phyloP scores from a whole-genome alignment of 2,888 invertebrate genomes.

The Eulithis testata region DNA sequence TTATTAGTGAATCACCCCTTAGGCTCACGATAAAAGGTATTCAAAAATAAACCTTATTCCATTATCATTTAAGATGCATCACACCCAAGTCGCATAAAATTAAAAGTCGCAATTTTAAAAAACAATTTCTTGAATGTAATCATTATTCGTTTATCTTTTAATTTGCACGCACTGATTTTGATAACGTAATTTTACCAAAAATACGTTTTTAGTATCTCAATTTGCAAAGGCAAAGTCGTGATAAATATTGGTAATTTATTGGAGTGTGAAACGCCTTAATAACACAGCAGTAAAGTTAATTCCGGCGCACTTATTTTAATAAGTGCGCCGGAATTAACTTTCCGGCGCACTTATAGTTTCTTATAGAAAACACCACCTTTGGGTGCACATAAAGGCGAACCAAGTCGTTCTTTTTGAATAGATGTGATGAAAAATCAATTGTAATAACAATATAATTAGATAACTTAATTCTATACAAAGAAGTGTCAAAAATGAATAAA shows the following conservation, averaged over 20 bases:
- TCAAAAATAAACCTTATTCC: constrained; percentile 5
- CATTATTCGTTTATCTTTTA: constrained; percentile 7
- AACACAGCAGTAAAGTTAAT: background rate
- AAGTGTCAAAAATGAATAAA: constrained; percentile 43
- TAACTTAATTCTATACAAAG: background rate
- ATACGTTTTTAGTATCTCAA: background rate
- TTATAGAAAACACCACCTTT: no score
- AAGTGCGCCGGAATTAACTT: no score
- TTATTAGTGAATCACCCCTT: no score
- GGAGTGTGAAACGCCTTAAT: background rate
- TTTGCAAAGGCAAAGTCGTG: background rate
- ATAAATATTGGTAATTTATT: background rate
- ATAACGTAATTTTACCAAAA: constrained; percentile 1
- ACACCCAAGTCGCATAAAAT: background rate
- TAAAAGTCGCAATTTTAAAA: no score
- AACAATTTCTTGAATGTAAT: no score
- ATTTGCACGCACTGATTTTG: constrained; percentile 9
- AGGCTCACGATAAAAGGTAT: background rate
- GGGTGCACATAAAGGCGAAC: no score
- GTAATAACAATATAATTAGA: no score
- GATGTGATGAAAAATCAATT: no score
- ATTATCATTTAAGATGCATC: background rate
- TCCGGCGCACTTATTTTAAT: no score
- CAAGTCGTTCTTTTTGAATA: no score
- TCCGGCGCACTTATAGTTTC: no score